Evolutionary conservation across 2,888 invertebrate genomes (phyloP).

Genomic region (Leptinotarsa peninsularis): DNA sequence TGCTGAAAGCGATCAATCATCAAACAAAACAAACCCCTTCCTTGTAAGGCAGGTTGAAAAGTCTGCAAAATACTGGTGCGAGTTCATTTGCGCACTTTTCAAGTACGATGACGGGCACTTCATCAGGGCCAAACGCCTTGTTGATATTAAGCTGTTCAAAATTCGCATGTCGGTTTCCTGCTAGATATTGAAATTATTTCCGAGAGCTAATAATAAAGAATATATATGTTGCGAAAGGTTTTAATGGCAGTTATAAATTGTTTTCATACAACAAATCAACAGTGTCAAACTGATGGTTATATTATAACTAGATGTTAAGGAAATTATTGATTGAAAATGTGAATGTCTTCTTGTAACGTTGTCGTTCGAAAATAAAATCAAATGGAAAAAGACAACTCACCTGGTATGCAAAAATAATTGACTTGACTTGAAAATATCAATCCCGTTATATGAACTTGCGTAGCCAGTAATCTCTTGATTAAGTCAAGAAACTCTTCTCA

Average conservation of each 20-base stretch:
- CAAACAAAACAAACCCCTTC: too few relatives aligned
- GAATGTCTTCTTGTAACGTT: not conserved
- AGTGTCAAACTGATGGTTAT: not conserved
- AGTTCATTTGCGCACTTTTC: too few relatives aligned
- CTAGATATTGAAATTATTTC: too few relatives aligned
- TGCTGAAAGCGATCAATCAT: too few relatives aligned
- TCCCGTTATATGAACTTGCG: not conserved
- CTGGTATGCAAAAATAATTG: not conserved
- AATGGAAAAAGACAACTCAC: not conserved
- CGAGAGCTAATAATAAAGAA: too few relatives aligned
- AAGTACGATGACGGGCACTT: too few relatives aligned
- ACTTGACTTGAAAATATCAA: not conserved
- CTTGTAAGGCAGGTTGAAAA: too few relatives aligned
- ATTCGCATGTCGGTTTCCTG: too few relatives aligned
- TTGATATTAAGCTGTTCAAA: too few relatives aligned
- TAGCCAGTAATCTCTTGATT: not conserved
- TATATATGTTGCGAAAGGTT: not conserved
- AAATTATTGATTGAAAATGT: slow-evolving; percentile 1
- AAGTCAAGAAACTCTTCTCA: too few relatives aligned
- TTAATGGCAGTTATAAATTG: not conserved
- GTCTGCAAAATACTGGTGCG: too few relatives aligned
- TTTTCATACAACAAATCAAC: not conserved
- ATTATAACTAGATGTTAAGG: not conserved
- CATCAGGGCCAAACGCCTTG: too few relatives aligned
- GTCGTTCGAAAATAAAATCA: not conserved